Conservation (phyloP, 2,113 vertebrate genomes). For the Salvelinus namaycush region DNA sequence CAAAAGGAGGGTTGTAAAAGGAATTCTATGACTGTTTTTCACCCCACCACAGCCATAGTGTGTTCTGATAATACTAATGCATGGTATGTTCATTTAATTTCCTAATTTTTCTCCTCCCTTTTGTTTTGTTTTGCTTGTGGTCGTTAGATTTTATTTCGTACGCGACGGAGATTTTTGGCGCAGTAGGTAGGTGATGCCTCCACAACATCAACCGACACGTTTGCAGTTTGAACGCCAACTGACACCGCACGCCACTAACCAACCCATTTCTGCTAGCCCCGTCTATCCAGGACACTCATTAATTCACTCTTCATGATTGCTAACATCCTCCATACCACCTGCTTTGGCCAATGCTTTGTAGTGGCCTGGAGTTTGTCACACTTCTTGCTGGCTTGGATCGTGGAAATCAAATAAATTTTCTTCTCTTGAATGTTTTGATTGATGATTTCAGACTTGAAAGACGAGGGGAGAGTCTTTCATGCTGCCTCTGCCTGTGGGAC, state of each 20-base stretch:
- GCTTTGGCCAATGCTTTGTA: constrained; percentile 8
- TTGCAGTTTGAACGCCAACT: constrained; percentile 11
- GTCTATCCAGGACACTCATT: constrained; percentile 11
- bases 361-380: constrained; percentile 27
- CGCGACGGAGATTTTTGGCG: constrained; percentile 86
- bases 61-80: constrained; percentile 60
- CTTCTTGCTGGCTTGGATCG: neutral
- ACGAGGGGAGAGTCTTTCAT: constrained; percentile 5
- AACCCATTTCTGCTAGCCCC: constrained; percentile 38
- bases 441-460: neutral
- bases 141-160: constrained; percentile 89
- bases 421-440: constrained; percentile 17
- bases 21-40: neutral
- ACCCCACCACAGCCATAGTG: constrained; percentile 21
- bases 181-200: constrained; percentile 85
- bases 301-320: constrained; percentile 16
- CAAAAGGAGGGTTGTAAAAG: too few species aligned
- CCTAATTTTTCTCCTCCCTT: constrained; percentile 41
- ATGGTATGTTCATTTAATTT: constrained; percentile 67
- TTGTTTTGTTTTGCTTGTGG: constrained; percentile 78
- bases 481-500: neutral
- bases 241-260: constrained; percentile 52
- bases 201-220: constrained; percentile 33
- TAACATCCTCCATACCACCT: constrained; percentile 19
- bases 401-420: constrained; percentile 13